Evolutionary conservation across 2,113 vertebrate species (phyloP).

Genomic region (Sminthopsis crassicaudata): DNA sequence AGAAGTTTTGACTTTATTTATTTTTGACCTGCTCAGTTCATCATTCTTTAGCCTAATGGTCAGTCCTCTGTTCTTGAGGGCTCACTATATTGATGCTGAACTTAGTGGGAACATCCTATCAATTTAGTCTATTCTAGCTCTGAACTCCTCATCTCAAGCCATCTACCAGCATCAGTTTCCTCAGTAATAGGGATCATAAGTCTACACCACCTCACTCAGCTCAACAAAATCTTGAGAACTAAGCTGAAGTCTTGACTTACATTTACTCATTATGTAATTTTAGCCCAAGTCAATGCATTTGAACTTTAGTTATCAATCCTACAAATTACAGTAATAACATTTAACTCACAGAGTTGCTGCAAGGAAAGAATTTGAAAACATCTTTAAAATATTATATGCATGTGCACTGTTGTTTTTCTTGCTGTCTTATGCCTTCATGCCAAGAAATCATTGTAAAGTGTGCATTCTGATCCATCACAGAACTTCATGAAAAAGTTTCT

Average conservation of each 20-base stretch:
- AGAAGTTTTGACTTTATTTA: not conserved
- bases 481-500: not conserved
- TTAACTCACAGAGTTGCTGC: not conserved
- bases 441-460: not conserved
- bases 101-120: too few species aligned
- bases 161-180: not conserved
- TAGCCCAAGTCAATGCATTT: not conserved
- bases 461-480: conserved; percentile 7
- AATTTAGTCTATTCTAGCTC: too few species aligned
- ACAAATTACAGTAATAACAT: not conserved
- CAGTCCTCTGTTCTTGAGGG: not conserved
- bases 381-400: not conserved
- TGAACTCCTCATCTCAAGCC: too few species aligned
- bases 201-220: not conserved
- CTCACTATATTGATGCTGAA: too few species aligned
- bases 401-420: not conserved
- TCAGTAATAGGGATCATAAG: not conserved
- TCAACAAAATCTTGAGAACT: not conserved
- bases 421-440: not conserved
- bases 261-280: too few species aligned
- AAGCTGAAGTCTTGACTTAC: not conserved
- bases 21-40: not conserved
- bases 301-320: not conserved
- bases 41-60: not conserved
- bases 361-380: not conserved